Evolutionary conservation across 1,140 invertebrate species (phyloP).

Genomic region (Neodiprion virginianus): DNA sequence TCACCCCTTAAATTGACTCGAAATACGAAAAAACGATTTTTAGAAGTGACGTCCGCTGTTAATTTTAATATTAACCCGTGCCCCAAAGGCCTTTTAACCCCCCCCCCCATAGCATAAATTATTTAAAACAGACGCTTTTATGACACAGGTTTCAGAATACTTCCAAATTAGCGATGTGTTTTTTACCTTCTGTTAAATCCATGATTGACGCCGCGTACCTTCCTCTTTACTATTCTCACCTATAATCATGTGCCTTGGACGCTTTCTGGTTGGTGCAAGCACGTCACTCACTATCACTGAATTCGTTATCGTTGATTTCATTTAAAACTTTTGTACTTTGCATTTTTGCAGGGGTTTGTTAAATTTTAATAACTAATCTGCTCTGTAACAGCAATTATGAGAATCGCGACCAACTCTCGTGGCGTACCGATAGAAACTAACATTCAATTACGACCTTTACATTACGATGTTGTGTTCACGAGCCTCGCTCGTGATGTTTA

Average conservation of each 20-base stretch:
- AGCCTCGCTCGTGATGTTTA: background rate
- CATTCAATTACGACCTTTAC: background rate
- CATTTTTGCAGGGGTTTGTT: background rate
- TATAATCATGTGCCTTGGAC: background rate
- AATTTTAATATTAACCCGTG: too few relatives aligned
- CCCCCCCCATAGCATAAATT: background rate
- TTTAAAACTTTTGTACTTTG: background rate
- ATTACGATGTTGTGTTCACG: background rate
- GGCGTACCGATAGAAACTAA: constrained; percentile 7
- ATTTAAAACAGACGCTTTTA: constrained; percentile 22
- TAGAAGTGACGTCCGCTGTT: too few relatives aligned
- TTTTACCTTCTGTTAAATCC: constrained; percentile 25
- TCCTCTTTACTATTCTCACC: too few relatives aligned
- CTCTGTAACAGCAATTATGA: background rate
- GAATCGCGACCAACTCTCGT: background rate
- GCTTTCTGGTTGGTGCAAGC: background rate
- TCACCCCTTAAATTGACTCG: too few relatives aligned
- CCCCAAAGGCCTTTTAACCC: too few relatives aligned
- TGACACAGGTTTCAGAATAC: constrained; percentile 22
- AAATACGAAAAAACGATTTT: too few relatives aligned
- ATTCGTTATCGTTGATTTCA: constrained; percentile 9
- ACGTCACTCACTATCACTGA: constrained; percentile 16
- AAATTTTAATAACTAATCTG: background rate
- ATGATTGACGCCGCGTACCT: constrained; percentile 16
- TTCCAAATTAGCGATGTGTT: constrained; percentile 27